phyloP scores from a whole-genome alignment of 2,113 vertebrate species.

The Hucho hucho region DNA sequence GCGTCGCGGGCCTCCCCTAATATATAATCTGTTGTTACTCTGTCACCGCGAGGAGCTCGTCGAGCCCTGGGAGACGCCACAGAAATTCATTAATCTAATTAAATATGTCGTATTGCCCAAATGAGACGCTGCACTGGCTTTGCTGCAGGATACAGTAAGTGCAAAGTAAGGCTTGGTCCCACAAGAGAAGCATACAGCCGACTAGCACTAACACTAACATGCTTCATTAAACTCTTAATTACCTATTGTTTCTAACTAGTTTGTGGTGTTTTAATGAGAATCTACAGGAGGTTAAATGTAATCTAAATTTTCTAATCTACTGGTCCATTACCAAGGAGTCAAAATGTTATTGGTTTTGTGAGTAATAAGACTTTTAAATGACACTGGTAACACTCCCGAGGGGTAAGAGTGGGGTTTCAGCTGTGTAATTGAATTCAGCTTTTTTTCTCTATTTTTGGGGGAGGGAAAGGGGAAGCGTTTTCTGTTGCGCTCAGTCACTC shows the following conservation, averaged over 20 bases:
- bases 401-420: constrained; percentile 65
- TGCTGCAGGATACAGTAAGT: constrained; percentile 92
- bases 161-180: constrained; percentile 97
- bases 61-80: constrained; percentile 89
- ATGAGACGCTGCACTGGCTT: constrained; percentile 92
- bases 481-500: constrained; percentile 56
- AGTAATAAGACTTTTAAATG: constrained; percentile 83
- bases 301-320: constrained; percentile 82
- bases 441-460: constrained; percentile 42
- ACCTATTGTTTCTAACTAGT: constrained; percentile 98
- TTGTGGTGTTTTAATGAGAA: constrained; percentile 99
- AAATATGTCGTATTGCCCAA: constrained; percentile 99
- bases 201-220: constrained; percentile 87
- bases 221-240: constrained; percentile 99
- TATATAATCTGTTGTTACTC: constrained; percentile 96
- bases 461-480: constrained; percentile 57
- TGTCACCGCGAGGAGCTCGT: constrained; percentile 90
- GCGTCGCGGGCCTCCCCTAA: constrained; percentile 80
- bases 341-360: constrained; percentile 83
- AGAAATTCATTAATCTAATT: constrained; percentile 99
- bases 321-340: constrained; percentile 79
- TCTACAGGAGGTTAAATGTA: constrained; percentile 82
- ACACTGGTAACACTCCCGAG: constrained; percentile 73
- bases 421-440: constrained; percentile 76
- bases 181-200: constrained; percentile 90